phyloP scores from a whole-genome alignment of 2,888 invertebrate species.

The Plutella xylostella region DNA sequence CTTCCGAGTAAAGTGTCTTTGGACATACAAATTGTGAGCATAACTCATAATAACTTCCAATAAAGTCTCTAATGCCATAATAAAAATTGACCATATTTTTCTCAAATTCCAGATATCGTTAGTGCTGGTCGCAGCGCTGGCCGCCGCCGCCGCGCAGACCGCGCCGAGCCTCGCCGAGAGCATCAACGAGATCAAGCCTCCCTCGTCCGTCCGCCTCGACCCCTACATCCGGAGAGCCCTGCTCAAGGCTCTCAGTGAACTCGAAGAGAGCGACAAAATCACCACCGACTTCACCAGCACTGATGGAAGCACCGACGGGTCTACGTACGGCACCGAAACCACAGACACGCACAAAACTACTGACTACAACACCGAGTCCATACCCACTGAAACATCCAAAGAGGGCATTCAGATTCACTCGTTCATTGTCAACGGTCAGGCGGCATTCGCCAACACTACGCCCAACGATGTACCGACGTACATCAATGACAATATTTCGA shows the following conservation, averaged over 20 bases:
- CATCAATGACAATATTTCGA: conserved; percentile 51
- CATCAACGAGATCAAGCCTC: conserved; percentile 45
- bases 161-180: conserved; percentile 40
- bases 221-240: conserved; percentile 81
- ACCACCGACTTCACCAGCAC: conserved; percentile 55
- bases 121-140: conserved; percentile 32
- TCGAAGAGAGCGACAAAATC: conserved; percentile 71
- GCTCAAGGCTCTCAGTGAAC: conserved; percentile 79
- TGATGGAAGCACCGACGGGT: conserved; percentile 24
- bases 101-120: conserved; percentile 43
- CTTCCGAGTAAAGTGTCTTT: too few relatives aligned
- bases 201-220: conserved; percentile 74
- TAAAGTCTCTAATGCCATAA: too few relatives aligned
- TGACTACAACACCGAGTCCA: conserved; percentile 43
- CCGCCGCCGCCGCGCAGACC: conserved; percentile 38
- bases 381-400: conserved; percentile 29
- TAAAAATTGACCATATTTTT: too few relatives aligned
- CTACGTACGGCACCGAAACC: conserved; percentile 38
- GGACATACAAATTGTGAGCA: too few relatives aligned
- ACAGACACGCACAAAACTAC: conserved; percentile 42
- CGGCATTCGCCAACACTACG: conserved; percentile 42
- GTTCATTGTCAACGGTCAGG: conserved; percentile 60
- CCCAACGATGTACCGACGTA: conserved; percentile 42
- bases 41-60: too few relatives aligned
- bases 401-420: conserved; percentile 69